Conservation (phyloP, 2,888 invertebrate species). For the Entomobrya multifasciata region DNA sequence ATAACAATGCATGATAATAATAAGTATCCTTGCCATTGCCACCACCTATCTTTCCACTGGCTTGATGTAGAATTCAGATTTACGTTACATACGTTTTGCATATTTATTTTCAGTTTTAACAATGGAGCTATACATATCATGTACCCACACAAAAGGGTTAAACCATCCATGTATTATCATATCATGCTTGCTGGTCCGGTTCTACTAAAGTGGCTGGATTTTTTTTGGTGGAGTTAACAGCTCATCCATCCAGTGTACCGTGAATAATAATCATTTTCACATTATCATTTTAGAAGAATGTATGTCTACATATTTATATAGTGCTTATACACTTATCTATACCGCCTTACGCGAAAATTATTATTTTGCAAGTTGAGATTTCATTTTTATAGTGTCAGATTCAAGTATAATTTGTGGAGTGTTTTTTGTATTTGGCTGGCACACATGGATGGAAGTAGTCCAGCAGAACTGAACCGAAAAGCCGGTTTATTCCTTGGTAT, state of each 20-base stretch:
- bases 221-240: not conserved
- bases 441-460: too few species aligned
- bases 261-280: slow-evolving; percentile 38
- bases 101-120: too few species aligned
- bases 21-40: not conserved
- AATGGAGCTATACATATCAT: not conserved
- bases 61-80: too few species aligned
- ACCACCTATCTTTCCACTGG: not conserved
- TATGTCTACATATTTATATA: not conserved
- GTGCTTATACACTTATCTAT: too few species aligned
- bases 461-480: too few species aligned
- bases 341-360: slow-evolving; percentile 24
- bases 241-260: slow-evolving; percentile 17
- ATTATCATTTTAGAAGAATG: not conserved
- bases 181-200: not conserved
- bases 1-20: slow-evolving; percentile 35
- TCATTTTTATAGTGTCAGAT: not conserved
- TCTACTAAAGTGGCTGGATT: not conserved
- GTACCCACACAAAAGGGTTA: not conserved
- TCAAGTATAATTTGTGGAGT: not conserved
- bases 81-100: too few species aligned
- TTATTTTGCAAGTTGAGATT: too few species aligned
- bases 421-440: not conserved
- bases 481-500: too few species aligned
- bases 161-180: not conserved